A percentile compares a stretch with the other conserved stretches of the same genome.
phyloP scores from a whole-genome alignment of 2,888 invertebrate species.

The Machimus atricapillus region DNA sequence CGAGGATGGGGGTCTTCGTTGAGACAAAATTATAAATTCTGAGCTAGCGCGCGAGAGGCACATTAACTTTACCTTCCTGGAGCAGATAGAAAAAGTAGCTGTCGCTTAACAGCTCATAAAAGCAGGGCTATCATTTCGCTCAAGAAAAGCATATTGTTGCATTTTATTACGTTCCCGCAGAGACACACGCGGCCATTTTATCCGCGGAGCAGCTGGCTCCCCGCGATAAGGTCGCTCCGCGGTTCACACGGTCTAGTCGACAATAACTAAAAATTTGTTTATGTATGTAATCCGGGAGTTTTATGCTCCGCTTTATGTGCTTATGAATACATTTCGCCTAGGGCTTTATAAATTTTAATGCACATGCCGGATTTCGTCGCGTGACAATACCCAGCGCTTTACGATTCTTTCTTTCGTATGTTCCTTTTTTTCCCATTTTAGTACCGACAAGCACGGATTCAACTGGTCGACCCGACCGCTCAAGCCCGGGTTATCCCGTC shows the following conservation, averaged over 20 bases:
- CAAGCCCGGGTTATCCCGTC: background rate
- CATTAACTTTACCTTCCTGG: background rate
- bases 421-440: background rate
- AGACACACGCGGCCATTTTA: background rate
- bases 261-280: constrained; percentile 36
- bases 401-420: background rate
- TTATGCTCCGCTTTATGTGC: constrained; percentile 25
- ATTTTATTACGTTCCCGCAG: background rate
- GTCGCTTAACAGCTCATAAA: constrained; percentile 24
- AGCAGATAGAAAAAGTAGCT: background rate
- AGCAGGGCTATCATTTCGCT: background rate
- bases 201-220: background rate
- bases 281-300: constrained; percentile 26
- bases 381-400: constrained; percentile 28
- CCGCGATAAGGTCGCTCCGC: background rate
- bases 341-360: constrained; percentile 32
- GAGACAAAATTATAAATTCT: background rate
- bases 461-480: background rate
- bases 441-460: background rate
- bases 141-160: background rate
- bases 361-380: constrained; percentile 23
- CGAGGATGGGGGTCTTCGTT: background rate
- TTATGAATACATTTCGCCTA: constrained; percentile 28
- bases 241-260: constrained; percentile 9
- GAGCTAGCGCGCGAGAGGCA: background rate